Evolutionary conservation across 2,113 vertebrate genomes (phyloP), one percentile per base, ranked within the genome.

Genomic region (Daphoenositta chrysoptera): DNA sequence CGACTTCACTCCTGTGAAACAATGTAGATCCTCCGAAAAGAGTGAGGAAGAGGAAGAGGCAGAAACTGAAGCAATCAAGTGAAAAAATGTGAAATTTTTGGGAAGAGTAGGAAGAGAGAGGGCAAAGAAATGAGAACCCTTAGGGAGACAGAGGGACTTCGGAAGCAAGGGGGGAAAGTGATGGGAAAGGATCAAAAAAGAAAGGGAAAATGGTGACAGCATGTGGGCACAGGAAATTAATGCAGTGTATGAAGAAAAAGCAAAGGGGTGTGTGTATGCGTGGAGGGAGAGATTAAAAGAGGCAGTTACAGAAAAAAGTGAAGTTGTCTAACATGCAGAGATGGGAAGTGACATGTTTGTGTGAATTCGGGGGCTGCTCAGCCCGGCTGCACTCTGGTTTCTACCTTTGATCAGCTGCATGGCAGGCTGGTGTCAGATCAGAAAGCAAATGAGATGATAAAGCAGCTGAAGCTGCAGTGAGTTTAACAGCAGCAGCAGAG

Each of bases 401-500:
- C 95, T 95, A 93, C 86, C 97, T 98, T 97, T 97, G 96, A 97
- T 98, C 97, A 97, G 82, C 94, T 92, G 73, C 90, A 80, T 89
- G 97, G 96, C 97, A 98, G 96, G 65, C 88, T 69, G 39, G 57
- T 87, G 94, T 96, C 96, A 93, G 95, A 97, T 97, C 96, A 97
- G 96, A 97, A 98, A 98, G 94, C 91, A 97, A 98, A 98, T 97
- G 97, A 97, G 98, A 97, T 87, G 95, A 96, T 96, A 93, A 97
- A 96, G 86, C 82, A 51, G 81, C 86, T 81, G 83, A 94, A 97
- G 72, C 68, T 83, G 92, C 91, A 95, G 85, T 15, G 50, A 88
- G 76, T 78, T 92, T 89, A 81, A 89, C 72, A 83, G 83, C 81
- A 83, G 83, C 81, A 27, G 81, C 61, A 51, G 77, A 92, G 75